Percentiles rank a stretch among this genome's conserved stretches.
Evolutionary conservation across 2,888 invertebrate species (phyloP).

Genomic region (Vesta saturnalis): DNA sequence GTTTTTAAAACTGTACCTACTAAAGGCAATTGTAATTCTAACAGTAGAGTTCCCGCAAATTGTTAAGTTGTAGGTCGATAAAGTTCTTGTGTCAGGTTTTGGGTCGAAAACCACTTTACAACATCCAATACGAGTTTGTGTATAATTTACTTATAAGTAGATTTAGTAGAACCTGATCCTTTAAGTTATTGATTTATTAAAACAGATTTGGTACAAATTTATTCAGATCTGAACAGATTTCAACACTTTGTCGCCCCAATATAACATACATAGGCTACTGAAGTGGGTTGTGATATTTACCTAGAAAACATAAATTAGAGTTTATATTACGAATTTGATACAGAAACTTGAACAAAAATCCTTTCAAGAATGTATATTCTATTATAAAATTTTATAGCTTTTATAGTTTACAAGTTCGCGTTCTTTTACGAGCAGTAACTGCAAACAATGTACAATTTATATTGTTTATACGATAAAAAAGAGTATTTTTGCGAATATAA

Average conservation of each 20-base stretch:
- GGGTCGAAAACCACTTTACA: too few relatives aligned
- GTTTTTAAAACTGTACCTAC: too few relatives aligned
- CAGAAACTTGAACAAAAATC: conserved; percentile 10
- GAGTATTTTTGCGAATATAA: too few relatives aligned
- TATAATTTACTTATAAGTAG: too few relatives aligned
- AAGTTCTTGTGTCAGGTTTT: too few relatives aligned
- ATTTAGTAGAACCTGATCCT: too few relatives aligned
- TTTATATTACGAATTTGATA: conserved; percentile 7
- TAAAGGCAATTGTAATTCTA: too few relatives aligned
- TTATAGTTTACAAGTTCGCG: conserved; percentile 25
- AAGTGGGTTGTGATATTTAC: not conserved
- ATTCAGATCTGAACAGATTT: not conserved
- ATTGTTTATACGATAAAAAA: conserved; percentile 10
- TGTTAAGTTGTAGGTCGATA: too few relatives aligned
- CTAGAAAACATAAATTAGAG: not conserved
- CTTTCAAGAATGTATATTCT: conserved; percentile 19
- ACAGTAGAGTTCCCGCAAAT: too few relatives aligned
- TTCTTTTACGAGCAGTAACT: conserved; percentile 23
- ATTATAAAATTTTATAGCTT: conserved; percentile 22
- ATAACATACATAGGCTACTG: not conserved
- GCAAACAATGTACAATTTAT: conserved; percentile 5
- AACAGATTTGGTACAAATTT: not conserved
- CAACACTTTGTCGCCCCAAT: not conserved
- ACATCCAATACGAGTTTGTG: not conserved
- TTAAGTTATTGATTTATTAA: not conserved